Conservation (phyloP, 2,113 vertebrate genomes). For the Ia io region DNA sequence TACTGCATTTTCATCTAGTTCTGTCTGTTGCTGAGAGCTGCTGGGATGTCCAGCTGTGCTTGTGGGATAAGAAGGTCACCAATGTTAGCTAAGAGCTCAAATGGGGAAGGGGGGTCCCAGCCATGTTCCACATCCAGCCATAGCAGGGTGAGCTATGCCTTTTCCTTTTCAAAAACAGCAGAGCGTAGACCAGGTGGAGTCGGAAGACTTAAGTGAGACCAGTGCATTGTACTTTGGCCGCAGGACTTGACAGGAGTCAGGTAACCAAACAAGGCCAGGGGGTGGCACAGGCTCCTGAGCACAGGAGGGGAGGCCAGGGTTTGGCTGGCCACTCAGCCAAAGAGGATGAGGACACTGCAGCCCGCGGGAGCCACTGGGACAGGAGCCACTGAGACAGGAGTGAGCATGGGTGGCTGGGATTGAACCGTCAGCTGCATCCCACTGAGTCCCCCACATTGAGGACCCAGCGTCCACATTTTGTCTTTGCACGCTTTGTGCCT, state of each 20-base stretch:
- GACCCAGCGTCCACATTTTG: fast-evolving
- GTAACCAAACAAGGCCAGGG: not conserved
- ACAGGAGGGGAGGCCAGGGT: not conserved
- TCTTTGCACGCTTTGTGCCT: not conserved
- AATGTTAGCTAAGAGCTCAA: not conserved
- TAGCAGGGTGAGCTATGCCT: not conserved
- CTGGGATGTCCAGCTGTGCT: not conserved
- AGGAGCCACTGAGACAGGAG: not conserved
- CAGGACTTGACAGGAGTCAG: not conserved
- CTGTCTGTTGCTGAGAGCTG: not conserved
- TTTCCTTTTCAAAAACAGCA: not conserved
- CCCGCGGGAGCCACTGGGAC: not conserved
- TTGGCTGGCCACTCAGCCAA: too few species aligned
- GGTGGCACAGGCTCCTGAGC: not conserved
- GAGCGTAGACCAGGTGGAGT: not conserved
- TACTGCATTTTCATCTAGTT: not conserved
- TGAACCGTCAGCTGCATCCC: not conserved
- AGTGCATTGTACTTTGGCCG: not conserved
- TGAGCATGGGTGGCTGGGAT: not conserved
- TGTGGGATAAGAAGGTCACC: not conserved
- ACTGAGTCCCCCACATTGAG: fast-evolving
- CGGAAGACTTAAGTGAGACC: too few species aligned
- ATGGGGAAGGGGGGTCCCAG: not conserved
- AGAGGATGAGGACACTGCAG: not conserved
- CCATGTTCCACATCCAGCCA: fast-evolving